phyloP scores from a whole-genome alignment of 1,140 invertebrate species.

The Coboldia fuscipes region DNA sequence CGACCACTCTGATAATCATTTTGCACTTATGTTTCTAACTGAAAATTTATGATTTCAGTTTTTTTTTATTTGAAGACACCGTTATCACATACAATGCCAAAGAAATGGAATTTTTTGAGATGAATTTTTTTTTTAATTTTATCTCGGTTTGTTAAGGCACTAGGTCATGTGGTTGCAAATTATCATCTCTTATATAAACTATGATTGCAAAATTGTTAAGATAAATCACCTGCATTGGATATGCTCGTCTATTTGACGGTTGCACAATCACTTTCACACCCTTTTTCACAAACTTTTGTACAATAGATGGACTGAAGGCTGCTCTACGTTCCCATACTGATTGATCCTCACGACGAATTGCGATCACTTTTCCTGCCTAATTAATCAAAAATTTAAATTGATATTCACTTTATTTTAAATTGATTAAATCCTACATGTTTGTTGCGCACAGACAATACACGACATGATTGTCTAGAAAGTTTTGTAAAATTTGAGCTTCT shows the following conservation, averaged over 20 bases:
- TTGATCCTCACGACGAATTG: conserved; percentile 79
- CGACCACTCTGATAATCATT: no score
- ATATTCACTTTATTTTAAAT: no score
- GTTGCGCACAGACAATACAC: no score
- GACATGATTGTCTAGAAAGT: no score
- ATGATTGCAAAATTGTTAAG: background rate
- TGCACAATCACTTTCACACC: conserved; percentile 94
- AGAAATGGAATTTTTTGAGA: background rate
- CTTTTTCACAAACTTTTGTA: conserved; percentile 60
- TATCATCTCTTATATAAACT: background rate
- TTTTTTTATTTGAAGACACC: background rate
- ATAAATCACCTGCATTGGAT: conserved; percentile 67
- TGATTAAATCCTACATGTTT: no score
- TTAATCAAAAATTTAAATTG: background rate
- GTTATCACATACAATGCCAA: background rate
- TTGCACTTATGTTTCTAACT: no score
- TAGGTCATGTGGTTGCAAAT: no score
- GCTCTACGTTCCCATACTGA: conserved; percentile 96
- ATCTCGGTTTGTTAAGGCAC: background rate
- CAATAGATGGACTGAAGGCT: conserved; percentile 80
- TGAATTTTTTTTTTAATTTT: background rate
- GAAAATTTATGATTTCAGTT: background rate
- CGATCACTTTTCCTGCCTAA: conserved; percentile 41
- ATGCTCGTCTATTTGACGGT: conserved; percentile 90
- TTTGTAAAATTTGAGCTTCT: no score